Conservation (phyloP, 2,888 invertebrate genomes). For the Zaprionus obscuricornis region DNA sequence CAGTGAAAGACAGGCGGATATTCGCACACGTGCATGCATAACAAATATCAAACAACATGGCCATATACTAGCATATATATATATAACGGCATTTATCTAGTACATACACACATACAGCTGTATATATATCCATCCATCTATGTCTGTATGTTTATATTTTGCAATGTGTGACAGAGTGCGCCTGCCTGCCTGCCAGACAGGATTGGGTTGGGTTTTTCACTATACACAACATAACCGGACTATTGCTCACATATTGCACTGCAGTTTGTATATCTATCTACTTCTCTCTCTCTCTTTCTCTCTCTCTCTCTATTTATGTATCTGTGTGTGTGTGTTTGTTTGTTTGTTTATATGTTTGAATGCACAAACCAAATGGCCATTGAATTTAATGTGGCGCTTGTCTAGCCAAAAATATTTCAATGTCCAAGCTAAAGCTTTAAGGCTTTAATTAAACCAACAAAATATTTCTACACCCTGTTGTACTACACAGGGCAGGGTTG, state of each 20-base stretch:
- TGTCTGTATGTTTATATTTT: background rate
- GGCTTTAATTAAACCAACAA: slow-evolving; percentile 61
- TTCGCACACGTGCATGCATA: slow-evolving; percentile 65
- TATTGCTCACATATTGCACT: no score
- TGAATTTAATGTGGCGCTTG: slow-evolving; percentile 65
- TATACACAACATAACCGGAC: no score
- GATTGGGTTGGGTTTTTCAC: slow-evolving; percentile 35
- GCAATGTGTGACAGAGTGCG: slow-evolving; percentile 36
- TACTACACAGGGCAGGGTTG: slow-evolving; percentile 35
- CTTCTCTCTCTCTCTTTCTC: no score
- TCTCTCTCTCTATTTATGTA: no score
- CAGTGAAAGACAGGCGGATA: slow-evolving; percentile 20
- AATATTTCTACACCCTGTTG: background rate
- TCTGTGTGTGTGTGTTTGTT: no score
- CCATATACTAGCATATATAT: slow-evolving; percentile 33
- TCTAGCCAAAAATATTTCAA: slow-evolving; percentile 62
- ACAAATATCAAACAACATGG: slow-evolving; percentile 52
- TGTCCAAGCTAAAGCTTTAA: slow-evolving; percentile 31
- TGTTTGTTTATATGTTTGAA: slow-evolving; percentile 2
- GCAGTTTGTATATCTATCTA: no score
- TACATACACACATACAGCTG: background rate
- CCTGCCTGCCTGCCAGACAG: slow-evolving; percentile 66
- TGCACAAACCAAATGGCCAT: slow-evolving; percentile 49
- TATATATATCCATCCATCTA: slow-evolving; percentile 1
- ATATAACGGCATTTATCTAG: slow-evolving; percentile 21